Evolutionary conservation across 53 echinoderm and acorn worm genomes (phyloP), one percentile per base, ranked within the genome.

Genomic region (Luidia sarsii): DNA sequence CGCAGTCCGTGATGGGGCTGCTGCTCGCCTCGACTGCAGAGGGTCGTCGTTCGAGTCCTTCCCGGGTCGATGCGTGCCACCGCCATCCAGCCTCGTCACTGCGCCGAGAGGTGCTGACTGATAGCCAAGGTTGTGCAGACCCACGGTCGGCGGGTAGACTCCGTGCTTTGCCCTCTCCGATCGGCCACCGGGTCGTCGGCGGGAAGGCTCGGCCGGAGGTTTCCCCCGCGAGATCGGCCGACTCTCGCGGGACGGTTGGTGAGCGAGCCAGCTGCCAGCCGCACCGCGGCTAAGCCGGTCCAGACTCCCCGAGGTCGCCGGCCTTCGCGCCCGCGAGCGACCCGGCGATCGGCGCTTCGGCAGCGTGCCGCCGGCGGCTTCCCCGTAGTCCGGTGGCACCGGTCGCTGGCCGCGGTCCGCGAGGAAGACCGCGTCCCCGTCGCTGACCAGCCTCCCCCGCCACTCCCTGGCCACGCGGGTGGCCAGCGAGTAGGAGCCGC

Each of bases 291-390:
- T 25, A 20, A 14, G 72, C 27, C 55, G 54, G 2, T 56, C 72
- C 1, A 72, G 72, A 55, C 72, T 72, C n/a, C 37, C 72, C 2
- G 24, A 35, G 23, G 37, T 56, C 24, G 54, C 22, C 11, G n/a
- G n/a, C n/a, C n/a, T n/a, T n/a, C n/a, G n/a, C n/a, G n/a, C n/a
- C n/a, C 20, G 34, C 18, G 18, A 36, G 33, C 37, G 11, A 16
- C 63, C 32, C 4, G 63, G 35, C 18, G 11, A 41, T 41, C 41
- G 54, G 16, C 39, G 1, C 39, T 7, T 38, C 14, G 72, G 72
- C 23, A 72, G 36, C 55, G 72, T n/a, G n/a, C n/a, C n/a, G n/a
- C n/a, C n/a, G n/a, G n/a, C n/a, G n/a, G n/a, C n/a, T n/a, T n/a
- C n/a, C n/a, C n/a, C 38, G 28, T 6, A n/a, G n/a, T 5, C 37